phyloP scores from a whole-genome alignment of 2,888 invertebrate genomes.

The Patella depressa region DNA sequence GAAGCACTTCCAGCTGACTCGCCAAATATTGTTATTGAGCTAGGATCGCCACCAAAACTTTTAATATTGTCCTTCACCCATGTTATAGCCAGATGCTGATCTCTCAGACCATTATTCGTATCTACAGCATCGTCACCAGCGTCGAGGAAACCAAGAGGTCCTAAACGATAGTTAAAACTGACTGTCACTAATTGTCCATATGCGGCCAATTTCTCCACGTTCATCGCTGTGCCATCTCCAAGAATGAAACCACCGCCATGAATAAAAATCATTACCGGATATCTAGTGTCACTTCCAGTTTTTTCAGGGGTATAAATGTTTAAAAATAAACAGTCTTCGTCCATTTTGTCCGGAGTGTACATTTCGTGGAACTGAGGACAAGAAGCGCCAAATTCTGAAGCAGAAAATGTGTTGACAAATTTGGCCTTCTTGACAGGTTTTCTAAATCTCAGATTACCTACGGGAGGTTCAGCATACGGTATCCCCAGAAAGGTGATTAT shows the following conservation, averaged over 20 bases:
- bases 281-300: constrained; percentile 13
- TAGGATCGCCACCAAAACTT: constrained; percentile 46
- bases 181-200: constrained; percentile 43
- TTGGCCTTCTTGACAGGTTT: constrained; percentile 25
- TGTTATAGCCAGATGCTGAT: constrained; percentile 48
- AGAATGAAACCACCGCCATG: constrained; percentile 45
- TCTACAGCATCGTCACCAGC: constrained; percentile 42
- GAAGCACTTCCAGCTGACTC: constrained; percentile 52
- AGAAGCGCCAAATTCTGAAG: constrained; percentile 20
- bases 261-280: constrained; percentile 46
- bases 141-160: constrained; percentile 52
- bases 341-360: not conserved
- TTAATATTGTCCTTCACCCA: constrained; percentile 53
- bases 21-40: constrained; percentile 48
- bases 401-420: constrained; percentile 8
- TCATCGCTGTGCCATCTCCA: constrained; percentile 43
- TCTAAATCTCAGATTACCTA: constrained; percentile 19
- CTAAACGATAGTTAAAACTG: constrained; percentile 51
- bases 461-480: constrained; percentile 31
- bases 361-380: constrained; percentile 16
- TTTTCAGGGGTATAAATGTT: constrained; percentile 48
- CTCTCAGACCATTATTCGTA: constrained; percentile 57
- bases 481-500: constrained; percentile 24
- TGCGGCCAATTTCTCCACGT: constrained; percentile 40
- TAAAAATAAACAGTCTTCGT: constrained; percentile 51